phyloP scores from a whole-genome alignment of 2,888 invertebrate genomes.

The Oligia latruncula region DNA sequence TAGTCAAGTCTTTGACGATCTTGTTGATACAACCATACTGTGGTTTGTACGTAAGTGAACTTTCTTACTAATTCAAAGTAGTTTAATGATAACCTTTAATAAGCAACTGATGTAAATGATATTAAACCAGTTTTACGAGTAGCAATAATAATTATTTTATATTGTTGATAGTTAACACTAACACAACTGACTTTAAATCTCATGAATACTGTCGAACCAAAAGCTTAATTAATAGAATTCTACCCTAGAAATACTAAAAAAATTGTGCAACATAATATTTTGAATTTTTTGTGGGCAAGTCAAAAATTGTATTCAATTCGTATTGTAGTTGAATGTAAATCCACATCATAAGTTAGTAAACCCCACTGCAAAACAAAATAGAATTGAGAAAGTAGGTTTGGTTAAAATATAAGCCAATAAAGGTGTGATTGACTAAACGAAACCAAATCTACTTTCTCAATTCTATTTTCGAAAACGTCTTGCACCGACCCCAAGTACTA shows the following conservation, averaged over 20 bases:
- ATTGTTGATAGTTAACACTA: neutral
- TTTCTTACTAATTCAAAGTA: slow-evolving; percentile 12
- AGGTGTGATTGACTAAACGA: no score
- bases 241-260: neutral
- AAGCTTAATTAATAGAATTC: neutral
- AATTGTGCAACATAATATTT: neutral
- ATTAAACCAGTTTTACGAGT: slow-evolving; percentile 6
- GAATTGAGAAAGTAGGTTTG: no score
- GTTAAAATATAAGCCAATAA: no score
- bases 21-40: neutral
- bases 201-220: neutral
- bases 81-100: slow-evolving; percentile 25
- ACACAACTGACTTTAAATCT: neutral
- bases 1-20: neutral
- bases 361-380: neutral
- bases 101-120: neutral
- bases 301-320: neutral
- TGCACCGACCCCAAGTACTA: neutral
- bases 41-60: neutral
- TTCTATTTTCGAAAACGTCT: neutral
- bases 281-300: neutral
- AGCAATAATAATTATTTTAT: neutral
- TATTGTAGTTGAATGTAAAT: neutral
- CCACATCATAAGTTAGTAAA: no score
- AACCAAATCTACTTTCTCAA: no score